Percentiles rank a stretch among this genome's conserved stretches.
phyloP scores from a whole-genome alignment of 2,797 vertebrate species.

The Myiothlypis chrysogaster region DNA sequence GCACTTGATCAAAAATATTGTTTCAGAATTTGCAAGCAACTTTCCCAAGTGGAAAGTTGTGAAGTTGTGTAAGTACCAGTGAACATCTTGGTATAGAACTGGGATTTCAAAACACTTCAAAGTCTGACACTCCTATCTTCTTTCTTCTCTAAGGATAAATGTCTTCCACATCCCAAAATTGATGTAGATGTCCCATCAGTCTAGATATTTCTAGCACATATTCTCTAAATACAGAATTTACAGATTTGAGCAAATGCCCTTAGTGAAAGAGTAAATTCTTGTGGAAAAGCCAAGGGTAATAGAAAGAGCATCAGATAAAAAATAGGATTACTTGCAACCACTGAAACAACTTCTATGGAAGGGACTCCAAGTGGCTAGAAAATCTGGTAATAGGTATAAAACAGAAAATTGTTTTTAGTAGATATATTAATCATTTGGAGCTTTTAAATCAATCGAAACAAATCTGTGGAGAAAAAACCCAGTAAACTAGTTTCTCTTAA shows the following conservation, averaged over 20 bases:
- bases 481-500: not conserved
- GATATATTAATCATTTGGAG: constrained; percentile 1
- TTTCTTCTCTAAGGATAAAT: not conserved
- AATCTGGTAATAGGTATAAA: not conserved
- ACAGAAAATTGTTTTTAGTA: not conserved
- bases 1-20: not conserved
- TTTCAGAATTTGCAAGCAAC: not conserved
- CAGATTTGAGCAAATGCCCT: not conserved
- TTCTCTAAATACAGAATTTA: not conserved
- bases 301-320: constrained; percentile 25
- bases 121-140: not conserved
- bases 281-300: not conserved
- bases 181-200: not conserved
- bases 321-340: not conserved
- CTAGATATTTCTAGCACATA: not conserved
- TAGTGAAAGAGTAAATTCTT: not conserved
- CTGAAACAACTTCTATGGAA: not conserved
- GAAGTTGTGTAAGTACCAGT: not conserved
- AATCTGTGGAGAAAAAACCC: not conserved
- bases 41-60: not conserved
- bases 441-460: constrained; percentile 2
- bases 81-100: not conserved
- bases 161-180: not conserved
- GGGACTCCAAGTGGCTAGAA: not conserved
- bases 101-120: not conserved